Percentiles rank a stretch among this genome's conserved stretches.
Evolutionary conservation across 2,888 invertebrate species (phyloP).

Genomic region (Lutraria lutraria): DNA sequence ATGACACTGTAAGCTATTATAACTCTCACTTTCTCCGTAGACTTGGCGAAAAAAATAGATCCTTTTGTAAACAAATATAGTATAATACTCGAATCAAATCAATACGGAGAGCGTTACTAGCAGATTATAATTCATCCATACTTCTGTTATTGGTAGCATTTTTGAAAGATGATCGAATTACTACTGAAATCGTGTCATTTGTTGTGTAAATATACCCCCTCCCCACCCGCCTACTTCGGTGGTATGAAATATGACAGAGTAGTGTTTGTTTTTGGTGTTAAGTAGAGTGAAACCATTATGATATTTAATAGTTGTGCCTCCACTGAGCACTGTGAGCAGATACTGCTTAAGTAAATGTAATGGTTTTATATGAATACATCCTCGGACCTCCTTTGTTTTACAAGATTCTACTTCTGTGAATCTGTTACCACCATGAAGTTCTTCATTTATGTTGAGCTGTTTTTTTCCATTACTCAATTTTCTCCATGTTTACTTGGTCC

Average conservation of each 20-base stretch:
- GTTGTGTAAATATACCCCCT: constrained; percentile 16
- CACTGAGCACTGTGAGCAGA: too few species aligned
- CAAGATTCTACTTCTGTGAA: too few species aligned
- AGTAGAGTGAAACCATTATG: too few species aligned
- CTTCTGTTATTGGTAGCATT: constrained; percentile 4
- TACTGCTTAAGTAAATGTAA: too few species aligned
- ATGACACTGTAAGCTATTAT: background rate
- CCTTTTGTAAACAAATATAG: background rate
- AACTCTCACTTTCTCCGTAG: background rate
- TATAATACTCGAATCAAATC: constrained; percentile 13
- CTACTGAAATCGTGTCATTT: background rate
- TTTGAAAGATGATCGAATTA: background rate
- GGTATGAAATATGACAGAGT: background rate
- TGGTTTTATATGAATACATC: too few species aligned
- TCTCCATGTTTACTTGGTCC: too few species aligned
- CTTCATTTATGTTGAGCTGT: too few species aligned
- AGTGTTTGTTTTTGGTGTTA: background rate
- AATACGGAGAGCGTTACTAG: background rate
- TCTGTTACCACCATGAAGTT: too few species aligned
- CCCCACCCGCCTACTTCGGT: background rate
- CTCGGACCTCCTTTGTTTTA: too few species aligned
- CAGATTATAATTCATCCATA: constrained; percentile 7
- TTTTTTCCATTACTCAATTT: too few species aligned
- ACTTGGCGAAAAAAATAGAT: background rate
- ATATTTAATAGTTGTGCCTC: too few species aligned